A percentile compares a stretch with the other conserved stretches of the same genome.
These are phyloP conservation scores for Aphodius granarius DNA, from an alignment of 2,888 invertebrate genomes.

Conservation along the genomic window DNA sequence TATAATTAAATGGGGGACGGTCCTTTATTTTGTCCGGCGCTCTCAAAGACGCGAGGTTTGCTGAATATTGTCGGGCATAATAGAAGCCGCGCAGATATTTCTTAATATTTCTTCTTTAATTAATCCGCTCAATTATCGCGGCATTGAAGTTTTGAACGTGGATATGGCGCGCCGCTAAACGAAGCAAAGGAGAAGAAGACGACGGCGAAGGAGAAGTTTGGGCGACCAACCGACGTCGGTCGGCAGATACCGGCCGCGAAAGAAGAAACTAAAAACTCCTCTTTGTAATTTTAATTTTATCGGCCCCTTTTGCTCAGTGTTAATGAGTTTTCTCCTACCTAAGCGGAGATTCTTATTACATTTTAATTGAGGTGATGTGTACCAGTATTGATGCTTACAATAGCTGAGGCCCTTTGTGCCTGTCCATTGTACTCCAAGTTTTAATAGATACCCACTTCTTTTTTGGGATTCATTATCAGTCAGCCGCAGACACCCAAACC, in stretches of 20 bases:
- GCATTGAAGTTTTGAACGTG: conserved; percentile 4
- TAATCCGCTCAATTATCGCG: conserved; percentile 7
- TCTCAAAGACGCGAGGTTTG: not conserved
- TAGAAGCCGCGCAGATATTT: not conserved
- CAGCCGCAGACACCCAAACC: conserved; percentile 39
- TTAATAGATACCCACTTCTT: conserved; percentile 55
- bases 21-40: not conserved
- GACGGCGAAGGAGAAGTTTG: not conserved
- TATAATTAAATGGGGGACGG: conserved; percentile 43
- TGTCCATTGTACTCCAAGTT: conserved; percentile 53
- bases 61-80: not conserved
- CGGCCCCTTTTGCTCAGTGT: conserved; percentile 51
- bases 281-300: conserved; percentile 49
- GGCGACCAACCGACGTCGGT: not conserved
- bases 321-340: conserved; percentile 53
- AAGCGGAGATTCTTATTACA: conserved; percentile 55
- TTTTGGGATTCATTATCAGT: conserved; percentile 54
- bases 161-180: not conserved
- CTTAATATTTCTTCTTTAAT: conserved; percentile 1
- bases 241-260: conserved; percentile 16
- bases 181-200: not conserved
- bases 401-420: conserved; percentile 44
- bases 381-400: conserved; percentile 52
- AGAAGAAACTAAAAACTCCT: conserved; percentile 40
- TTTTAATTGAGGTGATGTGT: conserved; percentile 57